A percentile compares a stretch with the other conserved stretches of the same genome.
Conservation (phyloP, 2,113 vertebrate genomes). For the Junco hyemalis region DNA sequence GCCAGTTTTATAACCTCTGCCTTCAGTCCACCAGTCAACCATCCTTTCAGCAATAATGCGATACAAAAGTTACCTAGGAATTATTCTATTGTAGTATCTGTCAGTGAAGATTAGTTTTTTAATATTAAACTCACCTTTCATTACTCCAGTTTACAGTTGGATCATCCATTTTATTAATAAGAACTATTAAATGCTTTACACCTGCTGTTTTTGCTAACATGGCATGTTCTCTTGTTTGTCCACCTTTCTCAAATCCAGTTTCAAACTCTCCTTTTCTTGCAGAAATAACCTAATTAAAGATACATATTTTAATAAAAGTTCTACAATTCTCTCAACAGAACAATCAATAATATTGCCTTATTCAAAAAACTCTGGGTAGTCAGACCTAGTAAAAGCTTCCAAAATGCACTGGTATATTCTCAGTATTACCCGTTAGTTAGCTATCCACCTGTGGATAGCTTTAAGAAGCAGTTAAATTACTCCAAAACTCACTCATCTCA, state of each 20-base stretch:
- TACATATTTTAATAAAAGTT: not conserved
- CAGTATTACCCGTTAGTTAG: not conserved
- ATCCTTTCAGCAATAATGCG: not conserved
- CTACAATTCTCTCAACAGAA: not conserved
- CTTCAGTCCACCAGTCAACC: not conserved
- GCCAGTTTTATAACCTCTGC: not conserved
- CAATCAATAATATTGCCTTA: not conserved
- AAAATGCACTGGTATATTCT: not conserved
- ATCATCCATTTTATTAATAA: constrained; percentile 99
- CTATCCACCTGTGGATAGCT: not conserved
- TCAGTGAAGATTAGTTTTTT: not conserved
- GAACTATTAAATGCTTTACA: constrained; percentile 97
- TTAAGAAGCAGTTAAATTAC: not conserved
- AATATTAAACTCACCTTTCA: constrained; percentile 80
- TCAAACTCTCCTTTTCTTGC: constrained; percentile 99
- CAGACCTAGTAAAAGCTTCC: not conserved
- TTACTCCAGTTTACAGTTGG: constrained; percentile 98
- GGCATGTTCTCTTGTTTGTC: constrained; percentile 96
- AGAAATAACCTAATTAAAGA: constrained; percentile 88
- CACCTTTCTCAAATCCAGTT: constrained; percentile 98
- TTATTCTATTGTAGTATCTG: not conserved
- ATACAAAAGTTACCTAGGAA: not conserved
- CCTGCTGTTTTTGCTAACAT: constrained; percentile 99
- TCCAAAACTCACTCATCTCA: not conserved
- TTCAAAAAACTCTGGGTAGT: not conserved